Evolutionary conservation across 2,797 vertebrate species (phyloP).

Genomic region (Sternotherus odoratus): DNA sequence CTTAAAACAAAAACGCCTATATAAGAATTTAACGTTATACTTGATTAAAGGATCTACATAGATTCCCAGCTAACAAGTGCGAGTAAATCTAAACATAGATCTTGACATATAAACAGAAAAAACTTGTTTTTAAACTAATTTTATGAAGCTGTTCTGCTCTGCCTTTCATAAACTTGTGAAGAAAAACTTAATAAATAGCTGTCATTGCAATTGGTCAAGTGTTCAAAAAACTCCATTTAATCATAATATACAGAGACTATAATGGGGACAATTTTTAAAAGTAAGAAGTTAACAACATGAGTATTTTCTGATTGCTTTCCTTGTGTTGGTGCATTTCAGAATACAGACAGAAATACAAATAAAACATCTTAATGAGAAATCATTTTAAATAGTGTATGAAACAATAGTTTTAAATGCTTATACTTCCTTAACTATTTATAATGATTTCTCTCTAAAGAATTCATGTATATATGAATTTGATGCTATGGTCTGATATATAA

Average conservation of each 20-base stretch:
- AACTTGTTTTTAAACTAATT: neutral
- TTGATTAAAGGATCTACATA: neutral
- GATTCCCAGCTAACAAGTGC: neutral
- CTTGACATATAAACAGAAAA: neutral
- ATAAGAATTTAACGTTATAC: neutral
- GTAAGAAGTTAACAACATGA: neutral
- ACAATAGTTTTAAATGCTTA: neutral
- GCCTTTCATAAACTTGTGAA: neutral
- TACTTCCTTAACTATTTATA: neutral
- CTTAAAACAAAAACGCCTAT: neutral
- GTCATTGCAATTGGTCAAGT: neutral
- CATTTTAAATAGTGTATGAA: neutral
- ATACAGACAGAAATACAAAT: neutral
- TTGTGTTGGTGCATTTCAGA: neutral
- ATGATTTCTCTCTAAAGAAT: no score
- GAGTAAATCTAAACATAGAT: neutral
- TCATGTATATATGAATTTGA: neutral
- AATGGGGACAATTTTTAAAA: neutral
- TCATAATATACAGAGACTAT: neutral
- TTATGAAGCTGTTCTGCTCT: neutral
- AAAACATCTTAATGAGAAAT: neutral
- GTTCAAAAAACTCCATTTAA: neutral
- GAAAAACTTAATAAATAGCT: neutral
- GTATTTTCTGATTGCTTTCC: neutral
- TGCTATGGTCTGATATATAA: neutral